Conservation (phyloP, 2,113 vertebrate genomes). For the Anguilla japonica region DNA sequence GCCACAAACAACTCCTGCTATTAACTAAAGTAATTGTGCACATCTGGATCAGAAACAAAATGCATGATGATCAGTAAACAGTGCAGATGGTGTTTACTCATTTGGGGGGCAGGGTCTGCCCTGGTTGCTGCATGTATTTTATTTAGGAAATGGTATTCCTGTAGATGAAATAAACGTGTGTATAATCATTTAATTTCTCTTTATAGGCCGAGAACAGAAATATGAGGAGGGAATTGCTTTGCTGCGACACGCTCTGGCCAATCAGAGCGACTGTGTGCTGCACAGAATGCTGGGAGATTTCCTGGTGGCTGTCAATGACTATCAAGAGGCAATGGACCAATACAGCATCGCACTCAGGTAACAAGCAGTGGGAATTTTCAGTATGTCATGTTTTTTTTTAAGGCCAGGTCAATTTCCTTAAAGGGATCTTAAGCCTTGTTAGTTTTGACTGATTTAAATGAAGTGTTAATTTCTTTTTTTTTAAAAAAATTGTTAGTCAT, state of each 20-base stretch:
- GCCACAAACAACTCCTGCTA: too few relatives aligned
- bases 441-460: neutral
- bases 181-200: neutral
- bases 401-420: neutral
- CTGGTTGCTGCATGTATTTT: neutral
- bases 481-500: neutral
- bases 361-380: neutral
- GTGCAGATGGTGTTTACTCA: neutral
- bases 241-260: conserved; percentile 88
- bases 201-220: conserved; percentile 90
- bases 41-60: too few relatives aligned
- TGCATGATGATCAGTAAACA: too few relatives aligned
- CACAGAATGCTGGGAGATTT: conserved; percentile 98
- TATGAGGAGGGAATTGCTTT: conserved; percentile 93
- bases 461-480: too few relatives aligned
- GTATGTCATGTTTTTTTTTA: neutral
- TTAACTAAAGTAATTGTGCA: too few relatives aligned
- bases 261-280: conserved; percentile 95
- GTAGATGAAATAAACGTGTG: neutral
- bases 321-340: conserved; percentile 99
- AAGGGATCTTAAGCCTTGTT: neutral
- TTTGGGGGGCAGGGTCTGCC: neutral
- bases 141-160: neutral
- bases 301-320: conserved; percentile 92
- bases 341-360: conserved; percentile 98